Evolutionary conservation across 2,797 vertebrate species (phyloP).

Genomic region (Lacerta bilineata): DNA sequence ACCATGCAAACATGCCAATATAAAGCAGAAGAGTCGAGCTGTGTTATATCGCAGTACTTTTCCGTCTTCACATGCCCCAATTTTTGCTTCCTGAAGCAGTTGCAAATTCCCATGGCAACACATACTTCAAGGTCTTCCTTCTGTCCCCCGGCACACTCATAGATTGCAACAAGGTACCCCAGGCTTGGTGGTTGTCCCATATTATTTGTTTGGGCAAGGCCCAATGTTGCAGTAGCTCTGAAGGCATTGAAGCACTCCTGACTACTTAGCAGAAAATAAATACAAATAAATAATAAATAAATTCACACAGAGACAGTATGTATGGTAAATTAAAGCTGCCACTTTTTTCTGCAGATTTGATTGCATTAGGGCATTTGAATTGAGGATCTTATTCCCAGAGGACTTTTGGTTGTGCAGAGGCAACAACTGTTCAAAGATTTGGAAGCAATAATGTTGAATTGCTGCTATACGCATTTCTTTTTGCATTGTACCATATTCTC

Average conservation of each 20-base stretch:
- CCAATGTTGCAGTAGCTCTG: background rate
- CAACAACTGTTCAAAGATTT: background rate
- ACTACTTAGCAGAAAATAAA: background rate
- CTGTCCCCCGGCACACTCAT: background rate
- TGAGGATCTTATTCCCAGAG: background rate
- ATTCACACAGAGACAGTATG: background rate
- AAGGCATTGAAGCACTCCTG: background rate
- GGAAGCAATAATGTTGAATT: background rate
- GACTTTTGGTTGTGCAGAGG: rapidly evolving
- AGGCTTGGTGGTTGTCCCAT: background rate
- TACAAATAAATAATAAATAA: background rate
- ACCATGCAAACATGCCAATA: background rate
- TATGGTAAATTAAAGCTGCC: background rate
- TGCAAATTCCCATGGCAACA: slow-evolving; percentile 10
- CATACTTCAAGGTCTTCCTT: background rate
- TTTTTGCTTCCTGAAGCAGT: slow-evolving; percentile 15
- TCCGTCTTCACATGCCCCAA: background rate
- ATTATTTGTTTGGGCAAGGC: too few species aligned
- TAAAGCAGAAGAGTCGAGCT: slow-evolving; percentile 20
- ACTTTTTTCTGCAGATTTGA: background rate
- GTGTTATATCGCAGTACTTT: background rate
- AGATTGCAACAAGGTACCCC: background rate
- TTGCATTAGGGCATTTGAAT: background rate
- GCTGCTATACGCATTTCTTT: background rate
- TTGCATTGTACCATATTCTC: background rate